Evolutionary conservation across 1,140 invertebrate species (phyloP), one percentile per base, ranked within the genome.

Genomic region (Sinella curviseta): DNA sequence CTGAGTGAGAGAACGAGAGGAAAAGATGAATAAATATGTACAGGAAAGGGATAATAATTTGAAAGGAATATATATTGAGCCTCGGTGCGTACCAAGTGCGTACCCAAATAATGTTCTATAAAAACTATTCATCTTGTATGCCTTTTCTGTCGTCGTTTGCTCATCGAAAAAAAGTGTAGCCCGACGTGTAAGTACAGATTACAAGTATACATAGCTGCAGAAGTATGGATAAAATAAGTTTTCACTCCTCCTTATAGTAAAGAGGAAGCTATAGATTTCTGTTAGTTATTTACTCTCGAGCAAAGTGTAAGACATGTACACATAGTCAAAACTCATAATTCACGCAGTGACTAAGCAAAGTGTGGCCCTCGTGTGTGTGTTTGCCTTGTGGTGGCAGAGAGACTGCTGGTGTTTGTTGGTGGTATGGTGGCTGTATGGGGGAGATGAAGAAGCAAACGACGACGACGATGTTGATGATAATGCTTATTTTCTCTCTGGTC

Each of bases 261-360:
- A n/a, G n/a, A n/a, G n/a, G n/a, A n/a, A n/a, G n/a, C n/a, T n/a
- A n/a, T n/a, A n/a, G n/a, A n/a, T n/a, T n/a, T n/a, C n/a, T n/a
- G n/a, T n/a, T 8, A 48, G 17, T 48, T 48, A 17, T 17, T 8
- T 48, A 48, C 39, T 48, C 39, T 48, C n/a, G n/a, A n/a, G 39
- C 39, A 8, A 48, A 48, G 17, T 48, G 39, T 48, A 48, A 48
- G 39, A 4, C 39, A 17, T 17, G 17, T 48, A 48, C 39, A 48
- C 17, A 8, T 74, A 65, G 79, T 82, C 82, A 82, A 79, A 81
- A 81, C 80, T 81, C 82, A 83, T 83, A 83, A 83, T 74, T 83
- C 80, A 82, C 60, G 14, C 14, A 60, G 12, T 60, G 74, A 48
- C 31, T 60, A 60, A 12, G 12, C 8, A 60, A 60, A 17, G 14